Evolutionary conservation across 2,888 invertebrate genomes (phyloP).

Genomic region (Baccha elongata): DNA sequence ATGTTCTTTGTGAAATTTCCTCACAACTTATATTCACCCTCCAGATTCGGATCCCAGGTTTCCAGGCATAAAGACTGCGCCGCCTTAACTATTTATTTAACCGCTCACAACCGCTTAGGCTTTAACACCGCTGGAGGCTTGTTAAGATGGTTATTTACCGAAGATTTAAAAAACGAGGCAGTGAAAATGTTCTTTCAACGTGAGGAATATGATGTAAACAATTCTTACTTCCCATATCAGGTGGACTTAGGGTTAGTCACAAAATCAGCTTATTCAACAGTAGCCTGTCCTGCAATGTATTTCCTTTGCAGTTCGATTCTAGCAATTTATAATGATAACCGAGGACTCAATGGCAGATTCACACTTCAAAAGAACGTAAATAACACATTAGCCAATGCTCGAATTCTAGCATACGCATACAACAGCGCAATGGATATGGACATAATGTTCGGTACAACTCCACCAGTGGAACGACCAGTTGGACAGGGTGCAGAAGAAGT

Average conservation of each 20-base stretch:
- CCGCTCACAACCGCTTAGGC: not conserved
- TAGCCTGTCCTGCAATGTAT: not conserved
- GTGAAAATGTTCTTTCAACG: not conserved
- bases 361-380: not conserved
- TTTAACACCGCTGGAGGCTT: not conserved
- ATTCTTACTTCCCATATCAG: not conserved
- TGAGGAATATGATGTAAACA: not conserved
- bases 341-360: not conserved
- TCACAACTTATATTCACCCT: not conserved
- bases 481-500: too few relatives aligned
- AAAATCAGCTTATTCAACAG: not conserved
- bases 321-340: not conserved
- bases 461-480: too few relatives aligned
- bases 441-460: too few relatives aligned
- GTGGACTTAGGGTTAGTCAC: not conserved
- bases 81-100: not conserved
- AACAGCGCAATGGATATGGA: too few relatives aligned
- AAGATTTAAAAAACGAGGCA: not conserved
- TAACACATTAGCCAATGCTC: not conserved
- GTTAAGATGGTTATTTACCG: not conserved
- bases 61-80: not conserved
- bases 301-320: not conserved
- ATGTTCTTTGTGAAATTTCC: not conserved
- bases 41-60: not conserved
- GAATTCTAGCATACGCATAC: not conserved